A percentile compares a stretch with the other conserved stretches of the same genome.
Conservation (phyloP, 2,113 vertebrate genomes). For the Chamaetylas fuelleborni region DNA sequence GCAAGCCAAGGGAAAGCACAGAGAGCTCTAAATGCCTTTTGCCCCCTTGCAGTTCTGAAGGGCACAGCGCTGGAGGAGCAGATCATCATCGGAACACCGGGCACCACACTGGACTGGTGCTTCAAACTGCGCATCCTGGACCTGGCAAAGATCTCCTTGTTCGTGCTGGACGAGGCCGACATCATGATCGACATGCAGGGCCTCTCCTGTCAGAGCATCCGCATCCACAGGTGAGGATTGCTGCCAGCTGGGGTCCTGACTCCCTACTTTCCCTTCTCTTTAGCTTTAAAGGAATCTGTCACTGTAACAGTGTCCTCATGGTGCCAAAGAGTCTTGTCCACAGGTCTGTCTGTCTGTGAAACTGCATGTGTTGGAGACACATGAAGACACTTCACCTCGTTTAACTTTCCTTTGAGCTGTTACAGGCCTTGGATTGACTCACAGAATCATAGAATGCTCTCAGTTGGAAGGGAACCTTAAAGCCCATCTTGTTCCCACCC, state of each 20-base stretch:
- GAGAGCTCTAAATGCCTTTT: background rate
- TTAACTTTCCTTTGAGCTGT: background rate
- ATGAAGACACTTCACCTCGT: rapidly evolving
- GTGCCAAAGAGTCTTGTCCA: background rate
- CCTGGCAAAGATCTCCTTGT: conserved; percentile 59
- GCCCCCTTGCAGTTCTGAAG: conserved; percentile 41
- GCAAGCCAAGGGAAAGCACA: rapidly evolving
- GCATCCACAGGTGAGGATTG: conserved; percentile 69
- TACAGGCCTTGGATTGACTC: background rate
- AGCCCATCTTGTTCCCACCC: background rate
- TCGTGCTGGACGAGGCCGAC: conserved; percentile 78
- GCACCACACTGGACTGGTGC: conserved; percentile 78
- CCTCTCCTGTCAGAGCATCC: conserved; percentile 73
- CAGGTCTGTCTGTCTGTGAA: background rate
- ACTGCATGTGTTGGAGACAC: rapidly evolving
- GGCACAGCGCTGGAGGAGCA: conserved; percentile 49
- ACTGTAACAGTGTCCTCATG: rapidly evolving
- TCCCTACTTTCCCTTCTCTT: background rate
- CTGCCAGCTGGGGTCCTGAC: rapidly evolving
- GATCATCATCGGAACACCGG: conserved; percentile 77
- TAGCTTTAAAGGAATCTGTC: background rate
- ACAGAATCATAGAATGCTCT: background rate
- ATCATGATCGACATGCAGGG: conserved; percentile 77
- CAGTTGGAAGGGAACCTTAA: background rate
- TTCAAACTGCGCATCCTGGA: conserved; percentile 71